phyloP scores from a whole-genome alignment of 2,888 invertebrate genomes.

The Cheilosia variabilis region DNA sequence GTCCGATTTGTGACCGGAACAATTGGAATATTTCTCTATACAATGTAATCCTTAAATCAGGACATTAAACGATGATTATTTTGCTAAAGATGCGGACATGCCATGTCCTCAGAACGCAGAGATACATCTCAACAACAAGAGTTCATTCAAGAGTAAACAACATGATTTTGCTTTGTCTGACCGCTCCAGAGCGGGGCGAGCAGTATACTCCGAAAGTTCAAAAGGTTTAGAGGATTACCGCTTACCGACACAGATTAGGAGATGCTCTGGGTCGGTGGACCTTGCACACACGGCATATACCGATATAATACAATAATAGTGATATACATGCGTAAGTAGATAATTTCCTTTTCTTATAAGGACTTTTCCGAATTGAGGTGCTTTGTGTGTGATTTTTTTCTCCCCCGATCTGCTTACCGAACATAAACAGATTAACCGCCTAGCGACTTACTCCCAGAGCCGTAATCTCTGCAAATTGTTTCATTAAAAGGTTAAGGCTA shows the following conservation, averaged over 20 bases:
- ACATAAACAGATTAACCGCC: constrained; percentile 84
- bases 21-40: constrained; percentile 81
- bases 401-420: constrained; percentile 81
- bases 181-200: constrained; percentile 29
- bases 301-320: constrained; percentile 46
- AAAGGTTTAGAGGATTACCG: constrained; percentile 82
- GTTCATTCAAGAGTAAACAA: constrained; percentile 83
- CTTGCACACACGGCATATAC: constrained; percentile 36
- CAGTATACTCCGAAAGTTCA: constrained; percentile 78
- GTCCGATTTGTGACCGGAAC: constrained; percentile 83
- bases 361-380: constrained; percentile 69
- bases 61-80: constrained; percentile 74
- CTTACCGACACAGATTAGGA: constrained; percentile 83
- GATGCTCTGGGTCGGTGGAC: constrained; percentile 78
- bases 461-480: constrained; percentile 83
- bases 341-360: constrained; percentile 73
- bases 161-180: constrained; percentile 78
- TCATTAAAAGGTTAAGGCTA: constrained; percentile 84
- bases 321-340: constrained; percentile 75
- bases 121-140: constrained; percentile 68
- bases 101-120: constrained; percentile 15
- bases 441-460: constrained; percentile 81
- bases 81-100: constrained; percentile 47
- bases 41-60: constrained; percentile 72
- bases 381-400: constrained; percentile 77